Evolutionary conservation across 2,797 vertebrate genomes (phyloP).

Genomic region (Myripristis murdjan): DNA sequence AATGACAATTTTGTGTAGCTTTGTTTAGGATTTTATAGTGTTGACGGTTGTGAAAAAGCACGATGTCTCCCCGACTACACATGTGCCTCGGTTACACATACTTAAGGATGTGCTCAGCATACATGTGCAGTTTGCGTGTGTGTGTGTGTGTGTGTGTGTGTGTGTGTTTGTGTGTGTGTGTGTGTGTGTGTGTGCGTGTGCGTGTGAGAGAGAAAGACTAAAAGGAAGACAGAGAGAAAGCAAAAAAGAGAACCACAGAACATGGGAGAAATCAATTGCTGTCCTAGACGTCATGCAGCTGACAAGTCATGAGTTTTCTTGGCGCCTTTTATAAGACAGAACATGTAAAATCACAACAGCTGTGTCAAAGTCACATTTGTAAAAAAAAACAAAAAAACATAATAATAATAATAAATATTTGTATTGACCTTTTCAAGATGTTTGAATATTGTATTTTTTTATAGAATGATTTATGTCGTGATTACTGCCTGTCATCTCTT

Average conservation of each 20-base stretch:
- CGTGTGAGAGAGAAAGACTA: no score
- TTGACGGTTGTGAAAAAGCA: constrained; percentile 60
- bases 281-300: constrained; percentile 44
- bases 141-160: constrained; percentile 1
- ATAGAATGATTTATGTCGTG: neutral
- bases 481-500: neutral
- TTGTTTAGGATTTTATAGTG: constrained; percentile 58
- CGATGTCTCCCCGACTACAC: constrained; percentile 56
- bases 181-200: constrained; percentile 19
- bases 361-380: constrained; percentile 78
- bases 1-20: constrained; percentile 52
- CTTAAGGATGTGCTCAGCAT: constrained; percentile 52
- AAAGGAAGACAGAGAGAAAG: constrained; percentile 1
- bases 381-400: constrained; percentile 44
- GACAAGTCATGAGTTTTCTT: constrained; percentile 32
- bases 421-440: constrained; percentile 63
- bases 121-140: constrained; percentile 52
- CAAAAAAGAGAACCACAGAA: constrained; percentile 31
- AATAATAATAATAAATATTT: constrained; percentile 84
- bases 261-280: constrained; percentile 10
- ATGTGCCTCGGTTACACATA: constrained; percentile 74
- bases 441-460: constrained; percentile 25
- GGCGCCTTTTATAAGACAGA: constrained; percentile 71
- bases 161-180: constrained; percentile 25
- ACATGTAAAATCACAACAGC: constrained; percentile 54